Percentiles rank a stretch among this genome's conserved stretches.
Evolutionary conservation across 2,888 invertebrate species (phyloP).

Genomic region (Diarsia rubi): DNA sequence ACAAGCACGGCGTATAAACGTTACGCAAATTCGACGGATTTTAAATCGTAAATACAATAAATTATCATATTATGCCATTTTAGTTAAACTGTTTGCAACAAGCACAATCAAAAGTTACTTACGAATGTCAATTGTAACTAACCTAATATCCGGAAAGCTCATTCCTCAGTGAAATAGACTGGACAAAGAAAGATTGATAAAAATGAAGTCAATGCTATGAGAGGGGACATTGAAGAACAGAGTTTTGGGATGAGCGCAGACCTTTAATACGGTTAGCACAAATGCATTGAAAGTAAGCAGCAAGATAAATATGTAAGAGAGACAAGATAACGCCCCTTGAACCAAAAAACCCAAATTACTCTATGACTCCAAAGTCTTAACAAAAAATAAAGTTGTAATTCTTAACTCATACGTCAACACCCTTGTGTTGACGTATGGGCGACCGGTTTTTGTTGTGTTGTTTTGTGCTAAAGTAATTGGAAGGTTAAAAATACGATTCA

Average conservation of each 20-base stretch:
- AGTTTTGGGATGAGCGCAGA: background rate
- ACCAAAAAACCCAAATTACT: too few species aligned
- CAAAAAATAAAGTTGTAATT: too few species aligned
- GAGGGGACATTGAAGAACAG: background rate
- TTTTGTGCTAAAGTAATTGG: too few species aligned
- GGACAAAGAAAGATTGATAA: background rate
- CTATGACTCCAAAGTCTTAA: too few species aligned
- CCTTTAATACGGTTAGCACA: too few species aligned
- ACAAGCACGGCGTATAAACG: background rate
- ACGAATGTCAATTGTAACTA: too few species aligned
- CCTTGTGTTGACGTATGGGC: too few species aligned
- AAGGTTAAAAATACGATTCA: too few species aligned
- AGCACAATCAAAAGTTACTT: too few species aligned
- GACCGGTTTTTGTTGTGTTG: too few species aligned
- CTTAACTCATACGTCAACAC: too few species aligned
- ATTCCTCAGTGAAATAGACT: background rate
- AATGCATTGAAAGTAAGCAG: background rate
- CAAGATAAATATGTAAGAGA: background rate
- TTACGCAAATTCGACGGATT: background rate
- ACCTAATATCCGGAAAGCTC: background rate
- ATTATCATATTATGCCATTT: background rate
- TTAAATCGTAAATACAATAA: background rate
- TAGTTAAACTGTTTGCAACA: background rate
- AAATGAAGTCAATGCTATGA: background rate
- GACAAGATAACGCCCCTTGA: too few species aligned